Evolutionary conservation across 2,888 invertebrate genomes (phyloP).

Genomic region (Eucera pruinosa): DNA sequence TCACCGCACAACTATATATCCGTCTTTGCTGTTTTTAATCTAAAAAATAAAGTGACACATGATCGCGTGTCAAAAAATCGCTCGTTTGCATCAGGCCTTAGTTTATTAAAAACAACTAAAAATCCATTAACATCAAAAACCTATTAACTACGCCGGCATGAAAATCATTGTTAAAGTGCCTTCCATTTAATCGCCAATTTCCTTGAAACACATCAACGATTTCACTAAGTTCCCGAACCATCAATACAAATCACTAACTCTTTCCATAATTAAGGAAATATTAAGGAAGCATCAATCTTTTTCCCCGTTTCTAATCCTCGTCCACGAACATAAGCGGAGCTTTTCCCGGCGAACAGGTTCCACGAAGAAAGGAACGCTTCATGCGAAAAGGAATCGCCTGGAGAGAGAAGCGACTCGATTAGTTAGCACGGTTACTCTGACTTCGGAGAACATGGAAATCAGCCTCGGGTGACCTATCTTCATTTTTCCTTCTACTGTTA

Average conservation of each 20-base stretch:
- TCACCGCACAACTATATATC: no score
- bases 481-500: constrained; percentile 34
- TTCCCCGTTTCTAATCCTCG: neutral
- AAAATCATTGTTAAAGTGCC: no score
- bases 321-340: neutral
- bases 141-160: no score
- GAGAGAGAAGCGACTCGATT: constrained; percentile 39
- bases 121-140: no score
- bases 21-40: no score
- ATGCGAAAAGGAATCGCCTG: constrained; percentile 34
- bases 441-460: constrained; percentile 51
- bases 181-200: no score
- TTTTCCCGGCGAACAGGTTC: constrained; percentile 27
- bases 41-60: no score
- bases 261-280: no score
- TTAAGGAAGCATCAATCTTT: neutral
- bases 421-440: constrained; percentile 5
- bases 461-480: constrained; percentile 35
- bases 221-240: neutral
- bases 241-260: no score
- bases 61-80: no score
- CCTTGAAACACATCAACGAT: neutral
- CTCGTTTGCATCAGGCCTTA: no score
- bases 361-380: neutral
- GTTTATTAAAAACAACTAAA: no score